These are phyloP conservation scores for Zoroaster sp. DNA, from an alignment of 53 echinoderm and acorn worm genomes.

Conservation along the genomic window DNA sequence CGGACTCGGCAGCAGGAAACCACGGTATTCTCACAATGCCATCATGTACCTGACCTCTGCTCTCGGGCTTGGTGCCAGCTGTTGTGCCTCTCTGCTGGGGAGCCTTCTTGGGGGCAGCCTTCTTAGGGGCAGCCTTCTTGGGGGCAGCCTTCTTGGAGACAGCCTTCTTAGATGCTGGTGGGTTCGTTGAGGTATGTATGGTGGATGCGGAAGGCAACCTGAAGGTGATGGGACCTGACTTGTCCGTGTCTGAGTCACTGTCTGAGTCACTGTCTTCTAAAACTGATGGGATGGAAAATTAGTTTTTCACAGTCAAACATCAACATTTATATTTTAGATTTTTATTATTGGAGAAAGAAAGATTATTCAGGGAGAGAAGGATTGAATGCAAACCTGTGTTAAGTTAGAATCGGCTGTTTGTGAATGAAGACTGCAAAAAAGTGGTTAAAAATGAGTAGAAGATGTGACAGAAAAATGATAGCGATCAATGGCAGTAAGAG, in stretches of 20 bases:
- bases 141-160: not conserved
- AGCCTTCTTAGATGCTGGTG: not conserved
- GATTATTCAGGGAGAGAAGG: too few species aligned
- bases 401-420: too few species aligned
- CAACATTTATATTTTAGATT: too few species aligned
- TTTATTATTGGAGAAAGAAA: too few species aligned
- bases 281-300: not conserved
- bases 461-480: too few species aligned
- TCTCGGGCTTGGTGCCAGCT: not conserved
- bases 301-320: too few species aligned
- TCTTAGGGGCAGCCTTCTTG: not conserved
- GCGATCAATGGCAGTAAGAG: too few species aligned
- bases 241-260: not conserved
- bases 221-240: slow-evolving; percentile 14
- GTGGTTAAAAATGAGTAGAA: too few species aligned
- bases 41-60: not conserved
- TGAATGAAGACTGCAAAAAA: too few species aligned
- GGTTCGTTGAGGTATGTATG: not conserved
- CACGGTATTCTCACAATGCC: not conserved
- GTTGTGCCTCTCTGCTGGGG: not conserved
- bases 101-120: not conserved
- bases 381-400: too few species aligned
- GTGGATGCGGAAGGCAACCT: not conserved
- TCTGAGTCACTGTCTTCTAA: slow-evolving; percentile 23
- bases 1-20: not conserved